Evolutionary conservation across 23 tunicate species (phyloP).

Genomic region (Botrylloides violaceus): DNA sequence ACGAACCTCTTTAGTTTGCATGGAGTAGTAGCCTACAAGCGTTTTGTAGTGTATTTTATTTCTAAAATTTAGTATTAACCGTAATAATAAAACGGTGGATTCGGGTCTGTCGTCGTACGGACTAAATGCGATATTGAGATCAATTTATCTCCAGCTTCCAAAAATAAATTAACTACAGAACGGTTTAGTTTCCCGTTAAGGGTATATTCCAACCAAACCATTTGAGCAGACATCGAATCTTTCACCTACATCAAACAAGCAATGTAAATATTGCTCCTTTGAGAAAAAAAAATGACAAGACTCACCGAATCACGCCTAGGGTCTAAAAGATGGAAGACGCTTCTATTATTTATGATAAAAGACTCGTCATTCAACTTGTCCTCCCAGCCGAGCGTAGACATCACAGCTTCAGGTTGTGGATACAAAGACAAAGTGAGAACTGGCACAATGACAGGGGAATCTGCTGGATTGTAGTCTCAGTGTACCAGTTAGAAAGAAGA

Average conservation of each 20-base stretch:
- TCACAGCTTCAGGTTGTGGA: conserved; percentile 50
- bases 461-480: conserved; percentile 79
- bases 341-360: not conserved
- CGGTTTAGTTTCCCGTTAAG: conserved; percentile 67
- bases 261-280: no score
- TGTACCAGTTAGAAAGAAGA: no score
- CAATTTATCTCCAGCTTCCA: conserved; percentile 60
- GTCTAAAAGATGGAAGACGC: not conserved
- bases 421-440: conserved; percentile 60
- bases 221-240: conserved; percentile 55
- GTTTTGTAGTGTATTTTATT: no score
- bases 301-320: conserved; percentile 5
- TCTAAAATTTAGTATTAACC: conserved; percentile 35
- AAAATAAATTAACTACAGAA: conserved; percentile 47
- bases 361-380: conserved; percentile 4
- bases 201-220: conserved; percentile 78
- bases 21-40: no score
- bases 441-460: conserved; percentile 52
- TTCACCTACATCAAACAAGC: conserved; percentile 39
- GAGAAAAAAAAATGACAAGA: no score
- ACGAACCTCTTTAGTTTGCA: no score
- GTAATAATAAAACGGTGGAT: conserved; percentile 57
- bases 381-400: not conserved
- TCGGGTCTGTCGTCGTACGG: conserved; percentile 30
- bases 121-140: conserved; percentile 42